phyloP scores from a whole-genome alignment of 2,888 invertebrate species.

The Sphaeridia pumilis region DNA sequence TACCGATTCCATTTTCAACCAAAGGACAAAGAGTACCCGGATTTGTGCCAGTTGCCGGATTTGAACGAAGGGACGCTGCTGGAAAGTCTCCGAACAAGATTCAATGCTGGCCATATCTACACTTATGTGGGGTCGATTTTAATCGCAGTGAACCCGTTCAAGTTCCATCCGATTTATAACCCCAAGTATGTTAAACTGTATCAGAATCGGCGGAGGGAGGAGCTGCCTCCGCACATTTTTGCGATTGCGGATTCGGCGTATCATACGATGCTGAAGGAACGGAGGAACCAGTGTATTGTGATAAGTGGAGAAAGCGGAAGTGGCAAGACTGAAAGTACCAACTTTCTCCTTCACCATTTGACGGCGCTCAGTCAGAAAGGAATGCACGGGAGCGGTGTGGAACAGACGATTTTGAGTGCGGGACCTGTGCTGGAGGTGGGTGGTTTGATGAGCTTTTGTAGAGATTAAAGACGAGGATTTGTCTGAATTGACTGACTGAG shows the following conservation, averaged over 20 bases:
- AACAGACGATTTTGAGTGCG: conserved; percentile 89
- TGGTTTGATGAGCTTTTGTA: conserved; percentile 2
- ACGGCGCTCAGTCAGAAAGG: conserved; percentile 91
- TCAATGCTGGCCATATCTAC: conserved; percentile 85
- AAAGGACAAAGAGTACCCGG: conserved; percentile 85
- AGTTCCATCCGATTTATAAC: conserved; percentile 93
- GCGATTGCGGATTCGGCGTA: conserved; percentile 91
- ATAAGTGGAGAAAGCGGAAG: conserved; percentile 91
- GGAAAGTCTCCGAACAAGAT: conserved; percentile 77
- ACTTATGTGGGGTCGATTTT: conserved; percentile 92
- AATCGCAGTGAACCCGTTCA: conserved; percentile 54
- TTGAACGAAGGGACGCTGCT: conserved; percentile 84
- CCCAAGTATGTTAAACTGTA: conserved; percentile 93
- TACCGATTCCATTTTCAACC: conserved; percentile 83
- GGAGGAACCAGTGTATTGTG: conserved; percentile 85
- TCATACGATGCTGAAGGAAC: conserved; percentile 83
- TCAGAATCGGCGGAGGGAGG: conserved; percentile 82
- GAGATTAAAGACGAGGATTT: too few species aligned
- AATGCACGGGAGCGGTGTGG: conserved; percentile 86
- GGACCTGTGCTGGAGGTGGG: conserved; percentile 80
- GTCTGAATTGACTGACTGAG: too few species aligned
- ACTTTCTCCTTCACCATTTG: conserved; percentile 85
- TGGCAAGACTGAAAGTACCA: conserved; percentile 95
- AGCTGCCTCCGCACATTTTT: conserved; percentile 91
- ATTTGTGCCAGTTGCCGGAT: conserved; percentile 88